phyloP scores from a whole-genome alignment of 2,113 vertebrate genomes.

The Pelecanoides urinatrix region DNA sequence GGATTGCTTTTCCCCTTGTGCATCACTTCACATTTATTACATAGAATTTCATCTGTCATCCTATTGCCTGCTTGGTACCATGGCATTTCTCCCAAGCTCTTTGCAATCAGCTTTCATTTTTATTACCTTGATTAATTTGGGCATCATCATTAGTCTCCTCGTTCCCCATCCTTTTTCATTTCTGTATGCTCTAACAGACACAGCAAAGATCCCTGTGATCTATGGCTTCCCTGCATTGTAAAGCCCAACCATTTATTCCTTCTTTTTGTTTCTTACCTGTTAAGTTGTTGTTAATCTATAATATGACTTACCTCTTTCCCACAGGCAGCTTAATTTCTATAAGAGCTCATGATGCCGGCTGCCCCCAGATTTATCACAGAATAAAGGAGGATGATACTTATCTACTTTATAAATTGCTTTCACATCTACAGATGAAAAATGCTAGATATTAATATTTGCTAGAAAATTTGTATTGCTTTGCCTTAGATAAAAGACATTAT shows the following conservation, averaged over 20 bases:
- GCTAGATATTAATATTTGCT: background rate
- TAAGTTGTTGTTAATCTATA: background rate
- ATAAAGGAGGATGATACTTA: background rate
- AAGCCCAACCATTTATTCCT: background rate
- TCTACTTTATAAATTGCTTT: background rate
- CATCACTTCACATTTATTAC: background rate
- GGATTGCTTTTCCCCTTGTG: background rate
- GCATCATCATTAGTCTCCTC: background rate
- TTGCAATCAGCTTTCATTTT: slow-evolving; percentile 11
- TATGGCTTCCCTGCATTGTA: background rate
- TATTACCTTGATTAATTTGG: background rate
- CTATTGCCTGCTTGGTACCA: background rate
- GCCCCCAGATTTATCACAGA: background rate
- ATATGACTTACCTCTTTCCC: background rate
- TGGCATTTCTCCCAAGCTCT: background rate
- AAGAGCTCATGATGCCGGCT: background rate
- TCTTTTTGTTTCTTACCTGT: background rate
- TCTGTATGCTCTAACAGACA: background rate
- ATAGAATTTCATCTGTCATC: background rate
- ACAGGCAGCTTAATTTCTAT: slow-evolving; percentile 5
- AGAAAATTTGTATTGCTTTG: background rate
- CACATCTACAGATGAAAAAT: background rate
- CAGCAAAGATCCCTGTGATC: background rate
- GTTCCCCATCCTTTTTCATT: background rate
- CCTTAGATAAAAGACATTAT: background rate